Base-by-base conservation (phyloP, 2,888 invertebrate genomes). In the Noctua comes region DNA sequence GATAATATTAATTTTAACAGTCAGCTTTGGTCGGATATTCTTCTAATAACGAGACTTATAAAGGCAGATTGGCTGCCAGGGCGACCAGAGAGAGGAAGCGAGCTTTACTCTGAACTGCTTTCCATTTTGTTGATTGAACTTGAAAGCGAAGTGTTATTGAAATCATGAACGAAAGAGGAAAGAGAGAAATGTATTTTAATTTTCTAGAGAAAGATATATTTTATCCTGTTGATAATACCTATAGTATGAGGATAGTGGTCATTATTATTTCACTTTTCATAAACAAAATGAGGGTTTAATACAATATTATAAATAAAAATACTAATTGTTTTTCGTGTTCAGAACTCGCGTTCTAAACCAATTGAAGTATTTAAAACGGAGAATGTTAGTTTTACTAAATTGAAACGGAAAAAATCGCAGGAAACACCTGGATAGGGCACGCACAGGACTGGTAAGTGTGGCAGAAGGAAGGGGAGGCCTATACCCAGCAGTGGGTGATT, bases 1-100 rank as follows among this genome's bases (percentile, higher is more conserved):
- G 40, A 83, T 83, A 83, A 75, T 80, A 85, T 86, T 85, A 86
- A 83, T 86, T 86, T 77, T 40, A 70, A 79, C 79, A 73, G 73
- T n/a, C 65, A 48, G 79, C 80, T 75, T 74, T 65, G 74, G 76
- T 80, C 72, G 80, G 76, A 74, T 80, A 66, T 77, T 79, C 48
- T 68, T 77, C 66, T 73, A 69, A 76, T 86, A 80, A 77, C 51
- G 68, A 48, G 76, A 54, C 84, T 84, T 86, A 77, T 66, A 77
- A 73, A 80, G 80, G 71, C 84, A 86, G 84, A 68, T 86, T 79
- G 68, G 57, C 59, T 80, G 16, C 54, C 66, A 68, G 80, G 75
- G 65, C 72, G 72, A 78, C 78, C 71, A 69, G 51, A 24, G 18
- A 70, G 54, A 46, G 43, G 51, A 36, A 68, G 27, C 54, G 51